These are phyloP conservation scores for Sitta carolinensis DNA, from an alignment of 2,797 vertebrate genomes.

Conservation along the genomic window DNA sequence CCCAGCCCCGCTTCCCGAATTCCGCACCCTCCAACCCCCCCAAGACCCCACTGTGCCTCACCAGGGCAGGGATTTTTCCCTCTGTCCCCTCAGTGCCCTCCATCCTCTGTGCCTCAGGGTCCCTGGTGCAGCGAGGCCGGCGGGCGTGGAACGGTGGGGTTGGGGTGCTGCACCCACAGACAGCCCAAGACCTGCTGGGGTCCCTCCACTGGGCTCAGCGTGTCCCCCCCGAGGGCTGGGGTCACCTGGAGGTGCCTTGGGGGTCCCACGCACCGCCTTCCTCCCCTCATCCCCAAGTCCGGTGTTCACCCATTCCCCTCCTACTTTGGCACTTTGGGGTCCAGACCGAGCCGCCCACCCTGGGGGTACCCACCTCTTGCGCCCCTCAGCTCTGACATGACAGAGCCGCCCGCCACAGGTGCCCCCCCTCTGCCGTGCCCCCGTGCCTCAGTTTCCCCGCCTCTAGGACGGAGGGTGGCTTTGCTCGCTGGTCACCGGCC, in stretches of 20 bases:
- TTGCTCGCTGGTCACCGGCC: fast-evolving
- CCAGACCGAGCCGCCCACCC: neutral
- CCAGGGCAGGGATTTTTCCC: neutral
- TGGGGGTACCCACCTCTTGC: too few relatives aligned
- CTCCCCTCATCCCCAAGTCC: too few relatives aligned
- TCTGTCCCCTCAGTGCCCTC: neutral
- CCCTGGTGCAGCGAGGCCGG: fast-evolving
- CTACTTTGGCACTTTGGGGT: neutral
- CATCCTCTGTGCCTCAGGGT: neutral
- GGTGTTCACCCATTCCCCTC: neutral
- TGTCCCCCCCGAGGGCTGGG: neutral
- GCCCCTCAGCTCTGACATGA: neutral
- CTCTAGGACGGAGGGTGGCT: neutral
- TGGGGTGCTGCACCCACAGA: neutral
- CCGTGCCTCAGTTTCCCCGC: neutral
- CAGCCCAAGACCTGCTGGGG: neutral
- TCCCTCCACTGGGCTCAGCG: neutral
- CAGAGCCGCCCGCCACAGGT: too few relatives aligned
- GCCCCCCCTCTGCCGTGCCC: fast-evolving
- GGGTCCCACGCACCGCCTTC: neutral
- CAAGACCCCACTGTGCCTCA: neutral
- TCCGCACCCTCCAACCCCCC: neutral
- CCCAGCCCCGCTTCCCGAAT: neutral
- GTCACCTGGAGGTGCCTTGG: neutral
- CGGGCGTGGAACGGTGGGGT: fast-evolving